Percentiles rank a stretch among this genome's conserved stretches.
These are phyloP conservation scores for Lacerta agilis DNA, from an alignment of 2,797 vertebrate genomes.

Conservation along the genomic window DNA sequence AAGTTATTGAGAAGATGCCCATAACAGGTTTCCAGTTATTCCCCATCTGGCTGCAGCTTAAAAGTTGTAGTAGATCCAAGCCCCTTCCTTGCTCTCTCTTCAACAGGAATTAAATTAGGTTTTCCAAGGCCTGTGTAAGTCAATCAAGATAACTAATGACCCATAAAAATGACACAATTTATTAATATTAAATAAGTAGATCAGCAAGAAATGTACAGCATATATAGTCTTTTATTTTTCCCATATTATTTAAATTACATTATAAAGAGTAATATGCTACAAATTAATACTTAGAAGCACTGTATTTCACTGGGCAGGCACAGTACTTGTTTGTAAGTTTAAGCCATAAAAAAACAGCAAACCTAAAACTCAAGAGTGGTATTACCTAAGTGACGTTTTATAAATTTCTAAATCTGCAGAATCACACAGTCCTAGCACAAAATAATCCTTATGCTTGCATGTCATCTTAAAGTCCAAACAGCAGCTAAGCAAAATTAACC, in stretches of 20 bases:
- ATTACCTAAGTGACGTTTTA: not conserved
- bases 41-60: conserved; percentile 3
- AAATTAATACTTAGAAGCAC: not conserved
- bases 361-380: not conserved
- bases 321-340: not conserved
- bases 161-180: conserved; percentile 29
- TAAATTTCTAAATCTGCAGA: not conserved
- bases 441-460: not conserved
- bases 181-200: conserved; percentile 35
- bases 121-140: conserved; percentile 13
- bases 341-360: not conserved
- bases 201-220: conserved; percentile 11
- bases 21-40: not conserved
- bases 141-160: conserved; percentile 22
- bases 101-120: conserved; percentile 22
- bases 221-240: not conserved
- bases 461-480: not conserved
- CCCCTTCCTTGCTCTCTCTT: not conserved
- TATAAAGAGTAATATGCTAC: not conserved
- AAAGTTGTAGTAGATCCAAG: conserved; percentile 1
- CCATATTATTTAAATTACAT: not conserved
- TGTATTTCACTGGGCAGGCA: not conserved
- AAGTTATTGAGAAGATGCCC: not conserved
- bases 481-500: not conserved
- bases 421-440: not conserved